Evolutionary conservation across 2,888 invertebrate species (phyloP).

Genomic region (Lobophora halterata): DNA sequence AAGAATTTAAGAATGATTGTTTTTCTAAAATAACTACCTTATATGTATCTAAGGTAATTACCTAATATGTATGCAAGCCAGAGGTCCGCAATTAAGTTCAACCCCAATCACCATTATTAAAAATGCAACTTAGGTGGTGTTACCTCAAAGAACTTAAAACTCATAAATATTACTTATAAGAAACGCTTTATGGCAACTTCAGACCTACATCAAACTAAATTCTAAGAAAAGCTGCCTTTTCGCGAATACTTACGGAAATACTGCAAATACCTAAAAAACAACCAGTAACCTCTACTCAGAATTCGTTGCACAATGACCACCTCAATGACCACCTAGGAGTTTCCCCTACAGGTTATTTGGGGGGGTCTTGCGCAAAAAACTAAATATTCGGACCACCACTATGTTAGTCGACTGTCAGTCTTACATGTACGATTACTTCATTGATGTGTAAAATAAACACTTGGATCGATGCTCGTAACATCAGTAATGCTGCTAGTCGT

Average conservation of each 20-base stretch:
- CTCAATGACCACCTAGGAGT: constrained; percentile 39
- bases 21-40: too few species aligned
- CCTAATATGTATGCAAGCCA: constrained; percentile 43
- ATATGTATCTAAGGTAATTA: constrained; percentile 16
- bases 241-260: constrained; percentile 37
- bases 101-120: constrained; percentile 64
- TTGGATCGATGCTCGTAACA: constrained; percentile 4
- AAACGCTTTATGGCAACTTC: background rate
- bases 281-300: constrained; percentile 32
- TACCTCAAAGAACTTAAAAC: too few species aligned
- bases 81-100: constrained; percentile 52
- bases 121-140: too few species aligned
- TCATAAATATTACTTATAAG: too few species aligned
- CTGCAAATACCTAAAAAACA: constrained; percentile 41
- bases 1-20: too few species aligned
- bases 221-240: constrained; percentile 32
- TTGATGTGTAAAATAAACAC: constrained; percentile 9
- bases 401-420: constrained; percentile 8
- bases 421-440: constrained; percentile 4
- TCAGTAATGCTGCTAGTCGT: constrained; percentile 35
- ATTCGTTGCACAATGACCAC: constrained; percentile 36
- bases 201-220: constrained; percentile 20
- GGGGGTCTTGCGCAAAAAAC: constrained; percentile 43
- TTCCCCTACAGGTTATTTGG: constrained; percentile 19
- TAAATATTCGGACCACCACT: constrained; percentile 29